Conservation (phyloP, 2,113 vertebrate genomes). For the Tretioscincus oriximinensis region DNA sequence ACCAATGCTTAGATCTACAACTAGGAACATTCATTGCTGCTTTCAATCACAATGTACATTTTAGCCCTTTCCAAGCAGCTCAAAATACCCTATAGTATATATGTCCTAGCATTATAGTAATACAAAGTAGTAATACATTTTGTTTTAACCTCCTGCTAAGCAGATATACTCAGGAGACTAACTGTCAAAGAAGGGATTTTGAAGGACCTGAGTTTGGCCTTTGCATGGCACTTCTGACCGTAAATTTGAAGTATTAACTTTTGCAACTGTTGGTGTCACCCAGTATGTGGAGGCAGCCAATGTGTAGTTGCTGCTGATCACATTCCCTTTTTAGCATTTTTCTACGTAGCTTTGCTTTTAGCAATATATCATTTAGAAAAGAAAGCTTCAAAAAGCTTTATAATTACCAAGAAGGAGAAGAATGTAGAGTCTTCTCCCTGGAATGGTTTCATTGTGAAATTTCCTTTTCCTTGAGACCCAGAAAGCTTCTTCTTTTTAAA, state of each 20-base stretch:
- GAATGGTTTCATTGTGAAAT: too few relatives aligned
- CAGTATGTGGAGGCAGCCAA: background rate
- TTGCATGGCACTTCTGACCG: background rate
- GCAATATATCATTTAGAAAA: too few relatives aligned
- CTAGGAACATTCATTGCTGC: background rate
- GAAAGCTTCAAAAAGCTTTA: too few relatives aligned
- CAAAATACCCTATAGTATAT: slow-evolving; percentile 21
- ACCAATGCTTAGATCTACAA: background rate
- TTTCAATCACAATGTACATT: background rate
- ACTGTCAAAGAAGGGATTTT: background rate
- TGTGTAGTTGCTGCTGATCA: background rate
- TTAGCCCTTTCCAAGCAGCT: background rate
- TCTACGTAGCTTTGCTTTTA: background rate
- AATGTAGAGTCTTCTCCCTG: too few relatives aligned
- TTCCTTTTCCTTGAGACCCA: too few relatives aligned
- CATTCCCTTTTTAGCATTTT: background rate
- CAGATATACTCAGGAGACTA: background rate
- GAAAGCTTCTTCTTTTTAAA: too few relatives aligned
- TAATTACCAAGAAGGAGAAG: too few relatives aligned
- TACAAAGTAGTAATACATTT: background rate
- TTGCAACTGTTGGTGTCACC: background rate
- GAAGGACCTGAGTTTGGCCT: background rate
- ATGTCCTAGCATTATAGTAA: background rate
- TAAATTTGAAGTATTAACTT: background rate
- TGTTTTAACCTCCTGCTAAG: slow-evolving; percentile 1